These are phyloP conservation scores for Julus scanicus DNA, from an alignment of 2,888 invertebrate species.

Conservation along the genomic window DNA sequence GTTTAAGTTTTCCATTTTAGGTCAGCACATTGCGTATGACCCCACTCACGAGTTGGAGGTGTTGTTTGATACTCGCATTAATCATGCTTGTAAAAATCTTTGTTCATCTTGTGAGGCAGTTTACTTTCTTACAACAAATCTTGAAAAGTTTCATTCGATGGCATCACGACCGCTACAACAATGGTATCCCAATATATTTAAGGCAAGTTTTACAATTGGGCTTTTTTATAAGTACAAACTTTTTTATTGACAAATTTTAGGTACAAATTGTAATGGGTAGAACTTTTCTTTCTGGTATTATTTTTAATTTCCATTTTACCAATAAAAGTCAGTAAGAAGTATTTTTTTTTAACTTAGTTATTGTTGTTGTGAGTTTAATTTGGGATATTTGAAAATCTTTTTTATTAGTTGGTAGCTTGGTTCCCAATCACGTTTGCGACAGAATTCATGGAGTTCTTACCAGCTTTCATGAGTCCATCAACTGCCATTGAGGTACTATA, in stretches of 20 bases:
- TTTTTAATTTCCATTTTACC: no score
- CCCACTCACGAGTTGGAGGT: background rate
- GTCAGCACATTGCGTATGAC: slow-evolving; percentile 48
- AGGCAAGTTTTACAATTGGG: background rate
- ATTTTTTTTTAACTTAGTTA: background rate
- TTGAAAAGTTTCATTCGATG: slow-evolving; percentile 47
- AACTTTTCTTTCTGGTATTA: no score
- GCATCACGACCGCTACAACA: slow-evolving; percentile 7
- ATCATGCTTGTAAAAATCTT: background rate
- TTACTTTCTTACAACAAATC: slow-evolving; percentile 43
- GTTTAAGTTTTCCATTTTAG: background rate
- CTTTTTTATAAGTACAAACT: background rate
- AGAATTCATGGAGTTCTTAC: slow-evolving; percentile 45
- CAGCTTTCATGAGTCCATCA: slow-evolving; percentile 21
- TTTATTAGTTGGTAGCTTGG: slow-evolving; percentile 50
- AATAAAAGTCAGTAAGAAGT: background rate
- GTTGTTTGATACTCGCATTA: slow-evolving; percentile 36
- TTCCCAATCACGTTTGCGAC: slow-evolving; percentile 47
- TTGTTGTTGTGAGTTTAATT: background rate
- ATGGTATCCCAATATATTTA: slow-evolving; percentile 52
- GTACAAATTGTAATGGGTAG: no score
- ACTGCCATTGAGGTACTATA: slow-evolving; percentile 48
- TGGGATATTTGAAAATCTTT: background rate
- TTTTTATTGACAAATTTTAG: background rate
- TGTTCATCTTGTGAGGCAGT: slow-evolving; percentile 49